Base-by-base conservation (phyloP, 2,113 vertebrate species). In the Ictalurus furcatus region DNA sequence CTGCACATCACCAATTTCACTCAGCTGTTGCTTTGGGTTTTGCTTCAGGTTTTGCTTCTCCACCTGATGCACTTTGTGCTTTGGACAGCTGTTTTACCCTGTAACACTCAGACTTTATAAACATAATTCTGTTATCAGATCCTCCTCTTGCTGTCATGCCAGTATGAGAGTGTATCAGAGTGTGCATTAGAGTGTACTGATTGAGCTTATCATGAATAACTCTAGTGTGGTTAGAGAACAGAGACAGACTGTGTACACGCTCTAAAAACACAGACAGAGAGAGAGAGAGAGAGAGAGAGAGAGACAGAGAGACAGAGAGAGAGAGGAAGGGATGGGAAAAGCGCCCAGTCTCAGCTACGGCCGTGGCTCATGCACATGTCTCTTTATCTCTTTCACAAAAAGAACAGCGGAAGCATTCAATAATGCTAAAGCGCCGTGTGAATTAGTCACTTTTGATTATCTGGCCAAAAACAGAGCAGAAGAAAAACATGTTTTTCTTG, bases 171-270 rank as follows among this genome's bases (percentile, higher is more conserved):
- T 82, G 23, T 34, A 80, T 69, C 37, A 63, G 44, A 37, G 63
- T 89, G 85, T 89, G 56, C 52, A 54, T 63, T 48, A 85, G 82
- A 23, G n/a, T 40, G 34, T 84, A 52, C 30, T 78, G 78, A 61
- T 28, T 28, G 40, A 84, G 84, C 23, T 80, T n/a, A 89, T 86
- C 65, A 28, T 91, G 89, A 92, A 91, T 86, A 59, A 52, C 54
- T 85, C 85, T 69, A 88, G 88, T 90, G 88, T 90, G 54, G 87
- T 84, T 56, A 13, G 87, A 69, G 87, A 90, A 92, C 91, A 92
- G 87, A 86, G 71, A 11, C 54, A 65, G 65, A 85, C 84, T 91
- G 89, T 92, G 88, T 87, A 13, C 21, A 85, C 74, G 76, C 84
- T 25, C 48, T 44, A 71, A 61, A 88, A 28, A 25, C 56, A 40